Base-by-base conservation (phyloP, 2,888 invertebrate genomes). In the Camptogramma bilineatum region DNA sequence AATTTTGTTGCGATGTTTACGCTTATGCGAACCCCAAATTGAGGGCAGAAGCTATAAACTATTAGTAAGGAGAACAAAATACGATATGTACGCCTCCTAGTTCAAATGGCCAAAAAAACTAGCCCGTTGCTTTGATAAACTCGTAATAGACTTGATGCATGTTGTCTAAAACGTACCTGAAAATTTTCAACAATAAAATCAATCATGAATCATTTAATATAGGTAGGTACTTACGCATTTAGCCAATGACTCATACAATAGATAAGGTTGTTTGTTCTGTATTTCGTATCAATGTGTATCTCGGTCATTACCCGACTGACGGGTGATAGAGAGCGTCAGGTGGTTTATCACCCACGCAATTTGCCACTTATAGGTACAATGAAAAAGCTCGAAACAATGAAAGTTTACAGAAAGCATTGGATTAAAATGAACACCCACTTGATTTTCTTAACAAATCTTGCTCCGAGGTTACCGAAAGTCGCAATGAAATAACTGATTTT, bases 241-340 rank as follows among this genome's bases (percentile, higher is more conserved):
- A 31, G 34, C 19, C 17, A 47, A 21, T 60, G 59, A 60, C 47
- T 60, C 59, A 53, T 28, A 18, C 7, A 16, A 42, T 19, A 46
- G 65, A 65, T 65, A 65, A 65, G 8, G 57, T 57, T 57, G 65
- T 65, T 64, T 65, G 57, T 57, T n/a, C 44, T 48, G 48, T 48
- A 39, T 52, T 53, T 54, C n/a, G 50, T 62, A 65, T 65, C 65
- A 57, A 65, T 61, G 53, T 13, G 57, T 66, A 66, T 62, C 66
- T 62, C 62, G 66, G 66, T 62, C 66, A 54, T 58, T 66, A 46
- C 51, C 62, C 62, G 53, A 19, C 50, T 9, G 42, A 34, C 44
- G 57, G 66, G 62, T 62, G 66, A 62, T 53, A 34, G 16, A 39
- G 4, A 42, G 13, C 31, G 52, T 5, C 58, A 62, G 62, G 62